phyloP scores from a whole-genome alignment of 2,888 invertebrate genomes.

The Macrophya annulata region DNA sequence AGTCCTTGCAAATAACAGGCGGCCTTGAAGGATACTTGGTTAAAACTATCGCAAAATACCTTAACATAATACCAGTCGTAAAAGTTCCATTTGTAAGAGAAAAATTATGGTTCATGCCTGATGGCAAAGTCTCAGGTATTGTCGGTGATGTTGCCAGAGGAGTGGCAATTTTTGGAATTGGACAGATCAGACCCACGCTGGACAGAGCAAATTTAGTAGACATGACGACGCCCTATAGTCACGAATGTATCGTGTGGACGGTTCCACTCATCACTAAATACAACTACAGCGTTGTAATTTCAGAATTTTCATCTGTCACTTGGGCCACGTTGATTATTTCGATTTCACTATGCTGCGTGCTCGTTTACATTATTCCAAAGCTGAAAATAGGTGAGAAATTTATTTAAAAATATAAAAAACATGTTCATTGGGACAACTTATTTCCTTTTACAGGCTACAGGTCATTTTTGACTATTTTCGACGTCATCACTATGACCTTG shows the following conservation, averaged over 20 bases:
- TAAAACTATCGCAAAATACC: not conserved
- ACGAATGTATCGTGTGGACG: conserved; percentile 36
- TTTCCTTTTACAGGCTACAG: not conserved
- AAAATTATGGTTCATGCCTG: not conserved
- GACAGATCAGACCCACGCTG: conserved; percentile 1
- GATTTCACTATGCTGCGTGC: not conserved
- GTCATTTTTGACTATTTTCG: not conserved
- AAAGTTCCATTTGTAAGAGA: not conserved
- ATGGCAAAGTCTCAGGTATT: not conserved
- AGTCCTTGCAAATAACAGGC: not conserved
- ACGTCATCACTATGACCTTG: conserved; percentile 23
- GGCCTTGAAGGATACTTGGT: conserved; percentile 21
- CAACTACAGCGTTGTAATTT: not conserved
- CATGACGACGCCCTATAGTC: not conserved
- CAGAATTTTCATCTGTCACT: not conserved
- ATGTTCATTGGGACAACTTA: no score
- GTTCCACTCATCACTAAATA: not conserved
- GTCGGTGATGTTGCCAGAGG: conserved; percentile 6
- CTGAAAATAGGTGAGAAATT: not conserved
- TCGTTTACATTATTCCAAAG: not conserved
- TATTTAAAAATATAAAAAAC: no score
- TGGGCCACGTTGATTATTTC: conserved; percentile 21
- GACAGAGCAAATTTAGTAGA: not conserved
- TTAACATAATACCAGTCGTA: not conserved
- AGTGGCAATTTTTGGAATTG: not conserved